Conservation (phyloP, 2,113 vertebrate species). For the Panurus biarmicus region DNA sequence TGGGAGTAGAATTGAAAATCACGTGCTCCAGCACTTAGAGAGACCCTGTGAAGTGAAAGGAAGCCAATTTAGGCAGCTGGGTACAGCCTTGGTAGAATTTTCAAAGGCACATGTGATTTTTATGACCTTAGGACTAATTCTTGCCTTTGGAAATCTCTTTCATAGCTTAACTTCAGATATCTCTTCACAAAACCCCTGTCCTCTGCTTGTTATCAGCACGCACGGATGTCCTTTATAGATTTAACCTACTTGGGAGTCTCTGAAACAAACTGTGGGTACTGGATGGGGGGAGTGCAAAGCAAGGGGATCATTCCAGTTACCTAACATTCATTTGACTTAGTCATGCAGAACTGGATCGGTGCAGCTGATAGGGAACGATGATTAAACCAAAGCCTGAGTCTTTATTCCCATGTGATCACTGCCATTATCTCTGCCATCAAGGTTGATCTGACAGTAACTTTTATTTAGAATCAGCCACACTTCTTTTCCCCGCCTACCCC, state of each 20-base stretch:
- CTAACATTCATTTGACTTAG: conserved; percentile 39
- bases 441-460: conserved; percentile 67
- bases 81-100: not conserved
- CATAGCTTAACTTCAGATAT: not conserved
- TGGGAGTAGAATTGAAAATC: not conserved
- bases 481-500: not conserved
- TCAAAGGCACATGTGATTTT: conserved; percentile 1
- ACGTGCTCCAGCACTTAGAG: not conserved
- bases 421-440: conserved; percentile 56
- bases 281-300: not conserved
- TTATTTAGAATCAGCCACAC: conserved; percentile 26
- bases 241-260: not conserved
- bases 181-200: not conserved
- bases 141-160: not conserved
- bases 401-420: conserved; percentile 44
- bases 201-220: not conserved
- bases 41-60: not conserved
- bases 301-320: conserved; percentile 41
- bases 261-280: not conserved
- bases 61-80: not conserved
- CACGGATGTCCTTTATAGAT: not conserved
- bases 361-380: conserved; percentile 12
- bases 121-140: not conserved
- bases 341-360: conserved; percentile 15
- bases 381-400: conserved; percentile 47